Evolutionary conservation across 2,797 vertebrate genomes (phyloP), one percentile per base, ranked within the genome.

Genomic region (Sciaenops ocellatus): DNA sequence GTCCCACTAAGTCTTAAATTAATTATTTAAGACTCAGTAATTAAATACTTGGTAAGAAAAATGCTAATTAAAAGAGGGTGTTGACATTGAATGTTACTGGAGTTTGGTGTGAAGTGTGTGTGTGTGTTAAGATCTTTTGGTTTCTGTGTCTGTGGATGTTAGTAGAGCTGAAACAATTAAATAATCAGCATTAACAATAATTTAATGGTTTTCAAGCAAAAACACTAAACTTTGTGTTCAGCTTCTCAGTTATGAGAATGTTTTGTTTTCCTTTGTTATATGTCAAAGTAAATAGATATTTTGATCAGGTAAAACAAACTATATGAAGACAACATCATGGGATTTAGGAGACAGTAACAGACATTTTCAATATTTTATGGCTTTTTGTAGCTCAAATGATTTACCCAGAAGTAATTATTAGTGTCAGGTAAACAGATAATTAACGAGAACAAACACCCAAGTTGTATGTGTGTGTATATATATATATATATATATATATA

Each of bases 31-130:
- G n/a, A n/a, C n/a, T n/a, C n/a, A n/a, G 13, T 20, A 4, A 12
- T 48, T 28, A 8, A 69, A 70, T 38, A 24, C 38, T 72, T 72
- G 26, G 62, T n/a, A 20, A 47, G 26, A 34, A 59, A 51, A 61
- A 22, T 38, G 30, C 24, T 1, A 54, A 47, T 18, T 9, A 48
- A 51, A 76, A 59, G 16, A 42, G 6, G 47, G 3, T 12, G 30
- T 1, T 44, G 18, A 22, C 22, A 57, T 50, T 42, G 15, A 70
- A 64, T 55, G 22, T 70, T 12, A 47, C 20, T 60, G 30, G 22
- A 42, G 57, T 60, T 20, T 47, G 18, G 15, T 52, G 17, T 52
- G 34, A 30, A 30, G 30, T 30, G 30, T 7, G 30, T 57, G 68
- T 46, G 34, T 46, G 55, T 51, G 30, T n/a, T 13, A 48, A 2